Evolutionary conservation across 2,888 invertebrate genomes (phyloP).

Genomic region (Lepas anatifera): DNA sequence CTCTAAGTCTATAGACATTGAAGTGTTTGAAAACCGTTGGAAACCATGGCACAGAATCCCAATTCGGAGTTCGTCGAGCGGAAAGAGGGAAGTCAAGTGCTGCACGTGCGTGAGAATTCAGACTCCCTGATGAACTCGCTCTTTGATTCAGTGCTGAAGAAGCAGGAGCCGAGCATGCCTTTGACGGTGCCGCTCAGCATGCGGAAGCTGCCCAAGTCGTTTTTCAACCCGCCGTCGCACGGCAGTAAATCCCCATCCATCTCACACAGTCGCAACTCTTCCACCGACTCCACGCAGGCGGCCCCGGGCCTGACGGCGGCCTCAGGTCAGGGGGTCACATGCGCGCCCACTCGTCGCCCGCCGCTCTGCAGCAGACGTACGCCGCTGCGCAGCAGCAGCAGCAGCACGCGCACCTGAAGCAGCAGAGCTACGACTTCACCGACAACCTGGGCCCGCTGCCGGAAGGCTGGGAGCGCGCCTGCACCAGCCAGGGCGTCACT

Average conservation of each 20-base stretch:
- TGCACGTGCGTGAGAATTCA: slow-evolving; percentile 88
- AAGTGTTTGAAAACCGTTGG: too few species aligned
- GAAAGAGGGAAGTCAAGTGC: slow-evolving; percentile 39
- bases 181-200: slow-evolving; percentile 87
- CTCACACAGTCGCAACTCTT: slow-evolving; percentile 86
- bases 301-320: slow-evolving; percentile 32
- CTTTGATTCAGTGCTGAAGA: slow-evolving; percentile 89
- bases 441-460: slow-evolving; percentile 70
- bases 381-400: slow-evolving; percentile 47
- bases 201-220: slow-evolving; percentile 92
- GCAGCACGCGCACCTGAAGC: slow-evolving; percentile 42
- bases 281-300: slow-evolving; percentile 50
- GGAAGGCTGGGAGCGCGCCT: slow-evolving; percentile 78
- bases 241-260: slow-evolving; percentile 65
- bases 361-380: slow-evolving; percentile 86
- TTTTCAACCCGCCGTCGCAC: slow-evolving; percentile 63
- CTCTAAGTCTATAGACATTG: too few species aligned
- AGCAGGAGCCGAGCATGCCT: slow-evolving; percentile 64
- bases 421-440: slow-evolving; percentile 31
- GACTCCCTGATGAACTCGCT: slow-evolving; percentile 90
- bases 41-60: not conserved
- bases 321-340: slow-evolving; percentile 61
- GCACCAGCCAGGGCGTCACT: slow-evolving; percentile 70
- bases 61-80: slow-evolving; percentile 1
- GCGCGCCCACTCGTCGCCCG: slow-evolving; percentile 90